Evolutionary conservation across 2,888 invertebrate species (phyloP).

Genomic region (Aquatica leii): DNA sequence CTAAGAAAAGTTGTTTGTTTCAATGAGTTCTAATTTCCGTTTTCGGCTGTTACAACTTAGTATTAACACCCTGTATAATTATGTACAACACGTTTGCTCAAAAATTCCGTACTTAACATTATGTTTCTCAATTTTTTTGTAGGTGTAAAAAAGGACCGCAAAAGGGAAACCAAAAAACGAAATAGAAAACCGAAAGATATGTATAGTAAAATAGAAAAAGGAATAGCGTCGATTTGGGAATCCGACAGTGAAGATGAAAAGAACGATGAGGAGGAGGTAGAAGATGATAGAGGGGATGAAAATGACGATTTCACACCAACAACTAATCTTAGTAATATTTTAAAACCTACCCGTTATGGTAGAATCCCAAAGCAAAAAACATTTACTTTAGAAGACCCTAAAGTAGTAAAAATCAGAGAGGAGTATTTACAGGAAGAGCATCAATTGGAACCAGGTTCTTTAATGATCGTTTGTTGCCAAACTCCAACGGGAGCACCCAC

Average conservation of each 20-base stretch:
- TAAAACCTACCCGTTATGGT: conserved; percentile 61
- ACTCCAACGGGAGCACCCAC: conserved; percentile 59
- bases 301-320: neutral
- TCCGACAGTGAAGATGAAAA: conserved; percentile 17
- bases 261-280: neutral
- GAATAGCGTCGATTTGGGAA: conserved; percentile 23
- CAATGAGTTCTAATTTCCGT: no score
- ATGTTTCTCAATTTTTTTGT: no score
- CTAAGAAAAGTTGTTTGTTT: no score
- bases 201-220: conserved; percentile 25
- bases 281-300: conserved; percentile 3
- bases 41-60: no score
- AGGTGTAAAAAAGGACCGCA: neutral
- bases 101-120: no score
- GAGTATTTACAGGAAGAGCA: neutral
- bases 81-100: neutral
- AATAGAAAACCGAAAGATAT: neutral
- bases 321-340: conserved; percentile 44
- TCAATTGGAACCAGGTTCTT: conserved; percentile 61
- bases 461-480: conserved; percentile 62
- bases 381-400: conserved; percentile 26
- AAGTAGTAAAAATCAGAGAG: conserved; percentile 19
- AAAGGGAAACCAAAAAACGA: neutral
- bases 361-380: conserved; percentile 56
- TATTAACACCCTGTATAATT: neutral